phyloP scores from a whole-genome alignment of 2,888 invertebrate genomes.

The Cheilosia soror region DNA sequence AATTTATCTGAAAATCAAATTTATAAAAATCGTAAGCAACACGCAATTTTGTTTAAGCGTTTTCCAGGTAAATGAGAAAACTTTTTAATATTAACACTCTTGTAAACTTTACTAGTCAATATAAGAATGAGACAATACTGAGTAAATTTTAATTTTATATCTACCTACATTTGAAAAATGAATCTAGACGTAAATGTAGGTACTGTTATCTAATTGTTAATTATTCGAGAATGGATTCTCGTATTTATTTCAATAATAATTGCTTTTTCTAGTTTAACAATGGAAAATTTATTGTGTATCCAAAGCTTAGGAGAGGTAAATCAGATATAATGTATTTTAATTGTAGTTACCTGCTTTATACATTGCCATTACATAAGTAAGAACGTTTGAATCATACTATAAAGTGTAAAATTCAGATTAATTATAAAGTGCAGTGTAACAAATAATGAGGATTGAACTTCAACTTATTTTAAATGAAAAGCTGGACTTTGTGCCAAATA shows the following conservation, averaged over 20 bases:
- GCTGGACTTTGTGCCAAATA: too few relatives aligned
- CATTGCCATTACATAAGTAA: too few relatives aligned
- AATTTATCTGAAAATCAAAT: slow-evolving; percentile 8
- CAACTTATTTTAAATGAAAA: too few relatives aligned
- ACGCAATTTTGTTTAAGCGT: neutral
- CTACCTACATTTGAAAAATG: neutral
- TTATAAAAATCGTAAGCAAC: neutral
- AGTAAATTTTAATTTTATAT: slow-evolving; percentile 4
- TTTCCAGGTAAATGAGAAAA: neutral
- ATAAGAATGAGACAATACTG: neutral
- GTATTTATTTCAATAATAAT: neutral
- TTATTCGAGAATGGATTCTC: neutral
- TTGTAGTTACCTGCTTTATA: too few relatives aligned
- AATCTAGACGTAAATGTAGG: neutral
- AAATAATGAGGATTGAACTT: too few relatives aligned
- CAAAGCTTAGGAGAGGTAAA: too few relatives aligned
- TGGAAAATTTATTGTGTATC: neutral
- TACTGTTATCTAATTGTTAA: neutral
- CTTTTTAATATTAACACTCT: neutral
- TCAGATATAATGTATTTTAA: too few relatives aligned
- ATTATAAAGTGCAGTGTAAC: too few relatives aligned
- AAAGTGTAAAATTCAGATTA: too few relatives aligned
- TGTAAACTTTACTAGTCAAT: neutral
- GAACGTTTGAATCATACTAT: too few relatives aligned
- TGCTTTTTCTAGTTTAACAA: neutral